Conservation (phyloP, 2,113 vertebrate species). For the Charina bottae region DNA sequence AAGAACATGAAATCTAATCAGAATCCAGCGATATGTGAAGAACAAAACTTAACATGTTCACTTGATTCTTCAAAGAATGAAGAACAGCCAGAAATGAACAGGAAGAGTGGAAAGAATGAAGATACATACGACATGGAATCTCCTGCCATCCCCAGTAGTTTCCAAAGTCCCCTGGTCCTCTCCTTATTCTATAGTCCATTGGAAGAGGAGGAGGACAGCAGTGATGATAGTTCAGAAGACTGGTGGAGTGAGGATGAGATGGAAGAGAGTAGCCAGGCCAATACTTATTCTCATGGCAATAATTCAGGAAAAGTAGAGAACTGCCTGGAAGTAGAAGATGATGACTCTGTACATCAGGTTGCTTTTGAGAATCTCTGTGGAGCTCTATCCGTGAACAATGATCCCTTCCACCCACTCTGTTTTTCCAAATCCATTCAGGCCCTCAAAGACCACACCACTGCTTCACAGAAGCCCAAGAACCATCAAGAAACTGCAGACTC, state of each 20-base stretch:
- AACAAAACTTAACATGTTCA: neutral
- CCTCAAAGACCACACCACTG: neutral
- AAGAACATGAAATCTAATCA: neutral
- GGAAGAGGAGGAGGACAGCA: slow-evolving; percentile 38
- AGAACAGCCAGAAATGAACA: neutral
- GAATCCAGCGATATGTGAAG: neutral
- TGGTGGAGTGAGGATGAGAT: slow-evolving; percentile 25
- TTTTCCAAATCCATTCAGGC: slow-evolving; percentile 13
- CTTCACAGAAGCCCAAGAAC: neutral
- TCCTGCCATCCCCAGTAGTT: neutral
- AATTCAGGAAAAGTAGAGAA: neutral
- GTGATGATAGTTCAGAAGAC: slow-evolving; percentile 11
- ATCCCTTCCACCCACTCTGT: slow-evolving; percentile 38
- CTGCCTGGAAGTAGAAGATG: neutral
- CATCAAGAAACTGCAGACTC: neutral
- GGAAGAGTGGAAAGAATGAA: neutral
- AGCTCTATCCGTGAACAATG: neutral
- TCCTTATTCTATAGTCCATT: slow-evolving; percentile 52
- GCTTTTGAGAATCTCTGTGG: slow-evolving; percentile 6
- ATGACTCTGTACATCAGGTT: too few species aligned
- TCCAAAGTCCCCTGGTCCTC: slow-evolving; percentile 18
- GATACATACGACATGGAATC: neutral
- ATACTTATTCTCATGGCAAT: neutral
- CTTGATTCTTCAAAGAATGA: neutral
- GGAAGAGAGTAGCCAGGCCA: neutral